These are phyloP conservation scores for Zaprionus bogoriensis DNA, from an alignment of 2,888 invertebrate genomes.

Conservation along the genomic window DNA sequence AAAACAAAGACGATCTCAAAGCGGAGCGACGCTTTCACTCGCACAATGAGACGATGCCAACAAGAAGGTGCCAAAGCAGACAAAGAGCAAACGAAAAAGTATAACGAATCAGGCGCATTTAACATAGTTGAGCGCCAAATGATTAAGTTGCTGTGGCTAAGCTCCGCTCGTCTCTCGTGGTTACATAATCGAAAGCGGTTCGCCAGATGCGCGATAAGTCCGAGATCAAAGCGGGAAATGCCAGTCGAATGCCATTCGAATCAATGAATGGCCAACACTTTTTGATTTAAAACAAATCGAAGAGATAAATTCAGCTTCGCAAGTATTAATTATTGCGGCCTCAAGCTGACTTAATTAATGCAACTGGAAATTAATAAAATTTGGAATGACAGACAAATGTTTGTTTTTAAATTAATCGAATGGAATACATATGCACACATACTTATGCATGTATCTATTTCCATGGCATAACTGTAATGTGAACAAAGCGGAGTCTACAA, in stretches of 20 bases:
- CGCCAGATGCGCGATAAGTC: conserved; percentile 2
- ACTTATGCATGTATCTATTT: too few species aligned
- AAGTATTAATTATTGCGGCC: background rate
- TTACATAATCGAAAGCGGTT: conserved; percentile 35
- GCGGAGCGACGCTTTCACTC: conserved; percentile 50
- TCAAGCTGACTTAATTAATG: conserved; percentile 5
- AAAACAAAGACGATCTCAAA: conserved; percentile 42
- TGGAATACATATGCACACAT: too few species aligned
- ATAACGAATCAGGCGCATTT: conserved; percentile 26
- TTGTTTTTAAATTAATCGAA: too few species aligned
- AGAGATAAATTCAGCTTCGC: conserved; percentile 13
- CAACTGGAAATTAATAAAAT: conserved; percentile 4
- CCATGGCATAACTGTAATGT: background rate
- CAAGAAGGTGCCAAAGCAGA: conserved; percentile 58
- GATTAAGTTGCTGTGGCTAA: conserved; percentile 26
- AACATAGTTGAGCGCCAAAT: conserved; percentile 27
- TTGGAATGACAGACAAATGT: background rate
- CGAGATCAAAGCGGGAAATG: conserved; percentile 12
- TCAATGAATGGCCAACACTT: conserved; percentile 27
- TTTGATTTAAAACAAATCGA: conserved; percentile 22
- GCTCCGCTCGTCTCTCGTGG: conserved; percentile 7
- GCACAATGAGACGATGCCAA: conserved; percentile 10
- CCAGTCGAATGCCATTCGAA: conserved; percentile 3
- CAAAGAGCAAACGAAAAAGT: conserved; percentile 1
- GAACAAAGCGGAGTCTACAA: background rate